Base-by-base conservation (phyloP, 2,888 invertebrate genomes). In the Drosophila barbarae region DNA sequence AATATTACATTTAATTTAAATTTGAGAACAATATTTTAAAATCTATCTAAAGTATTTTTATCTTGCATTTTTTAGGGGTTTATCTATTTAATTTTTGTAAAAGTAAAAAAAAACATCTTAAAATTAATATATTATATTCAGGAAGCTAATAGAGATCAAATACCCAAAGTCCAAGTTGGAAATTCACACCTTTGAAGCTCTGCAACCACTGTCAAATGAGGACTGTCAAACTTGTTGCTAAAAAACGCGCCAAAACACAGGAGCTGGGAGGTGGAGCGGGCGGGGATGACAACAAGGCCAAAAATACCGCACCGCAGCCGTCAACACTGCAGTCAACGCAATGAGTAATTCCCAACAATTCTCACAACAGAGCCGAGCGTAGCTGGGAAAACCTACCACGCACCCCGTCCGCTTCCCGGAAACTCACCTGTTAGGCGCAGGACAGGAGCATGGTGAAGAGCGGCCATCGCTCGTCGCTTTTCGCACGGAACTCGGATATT, bases 371-470 rank as follows among this genome's bases (percentile, higher is more conserved):
- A 15, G 15, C 47, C 26, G 41, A 49, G 12, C 55, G 54, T 42
- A 53, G 26, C 39, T 46, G 44, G 46, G 18, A 35, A n/a, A 51
- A 57, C 35, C 34, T 57, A 41, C 50, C 53, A 44, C 44, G 52
- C 35, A 49, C 61, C 41, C 57, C 66, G 58, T 54, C 66, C 57
- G 52, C 59, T 55, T 42, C 53, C 47, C 12, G 61, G 39, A 69
- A 75, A 75, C 70, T 79, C 85, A 81, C 81, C 85, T 83, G 84
- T 71, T 71, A 77, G 72, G 83, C 82, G 72, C 79, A 84, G 79
- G 82, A 78, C 70, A 53, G 60, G 44, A 72, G 30, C 32, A 64
- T 73, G 81, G 85, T 84, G 86, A 84, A 71, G 55, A 67, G 64
- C 42, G 26, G 21, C 21, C 35, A 32, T 70, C 50, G 71, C 38